phyloP scores from a whole-genome alignment of 1,140 invertebrate species.

The Polypedilum vanderplanki region DNA sequence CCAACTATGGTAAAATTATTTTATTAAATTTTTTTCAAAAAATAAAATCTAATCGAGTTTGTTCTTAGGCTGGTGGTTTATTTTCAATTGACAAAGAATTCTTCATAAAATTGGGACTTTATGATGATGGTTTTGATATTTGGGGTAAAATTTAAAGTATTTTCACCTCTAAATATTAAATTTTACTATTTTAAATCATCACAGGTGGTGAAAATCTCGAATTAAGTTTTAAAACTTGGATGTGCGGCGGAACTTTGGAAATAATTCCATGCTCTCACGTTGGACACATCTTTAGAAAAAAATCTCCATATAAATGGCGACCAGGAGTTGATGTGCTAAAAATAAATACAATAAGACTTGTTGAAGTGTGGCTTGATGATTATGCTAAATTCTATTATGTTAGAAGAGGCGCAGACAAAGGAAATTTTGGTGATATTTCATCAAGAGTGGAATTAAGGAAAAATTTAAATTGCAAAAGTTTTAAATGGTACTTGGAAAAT shows the following conservation, averaged over 20 bases:
- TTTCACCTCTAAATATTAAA: no score
- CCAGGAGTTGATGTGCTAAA: slow-evolving; percentile 50
- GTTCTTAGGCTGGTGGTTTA: not conserved
- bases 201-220: slow-evolving; percentile 66
- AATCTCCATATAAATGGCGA: slow-evolving; percentile 70
- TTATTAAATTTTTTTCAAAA: no score
- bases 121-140: slow-evolving; percentile 73
- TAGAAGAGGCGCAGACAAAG: not conserved
- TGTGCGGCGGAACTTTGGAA: slow-evolving; percentile 70
- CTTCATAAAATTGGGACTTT: slow-evolving; percentile 57
- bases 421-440: slow-evolving; percentile 54
- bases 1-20: not conserved
- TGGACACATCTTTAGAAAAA: slow-evolving; percentile 84
- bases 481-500: slow-evolving; percentile 93
- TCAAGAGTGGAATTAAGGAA: slow-evolving; percentile 67
- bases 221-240: slow-evolving; percentile 53
- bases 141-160: slow-evolving; percentile 53
- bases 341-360: slow-evolving; percentile 82
- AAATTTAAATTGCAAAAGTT: slow-evolving; percentile 76
- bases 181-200: no score
- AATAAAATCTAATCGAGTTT: no score
- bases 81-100: slow-evolving; percentile 29
- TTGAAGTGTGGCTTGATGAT: slow-evolving; percentile 90
- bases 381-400: slow-evolving; percentile 83
- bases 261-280: slow-evolving; percentile 82